Evolutionary conservation across 2,113 vertebrate species (phyloP), one percentile per base, ranked within the genome.

Genomic region (Burhinus bistriatus): DNA sequence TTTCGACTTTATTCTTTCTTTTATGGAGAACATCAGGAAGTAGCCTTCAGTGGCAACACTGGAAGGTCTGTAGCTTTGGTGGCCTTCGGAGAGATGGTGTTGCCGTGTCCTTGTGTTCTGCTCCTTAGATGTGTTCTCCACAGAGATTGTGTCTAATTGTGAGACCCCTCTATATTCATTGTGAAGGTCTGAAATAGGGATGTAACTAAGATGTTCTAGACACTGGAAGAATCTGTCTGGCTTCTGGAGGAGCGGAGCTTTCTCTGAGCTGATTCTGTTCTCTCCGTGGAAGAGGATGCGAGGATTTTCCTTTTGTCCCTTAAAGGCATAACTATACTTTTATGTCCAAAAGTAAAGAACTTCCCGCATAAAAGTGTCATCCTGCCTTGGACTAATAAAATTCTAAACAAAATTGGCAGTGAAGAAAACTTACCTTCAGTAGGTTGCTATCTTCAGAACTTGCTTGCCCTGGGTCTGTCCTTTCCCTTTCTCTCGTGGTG

Each of bases 61-160:
- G n/a, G 40, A 40, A 27, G 57, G 4, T 47, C 25, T 45, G 58
- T 32, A 15, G 58, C 44, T 70, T 44, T 15, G 44, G 17, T 76
- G 76, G 15, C 25, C 84, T 45, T 55, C 16, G 14, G 55, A 55
- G 47, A 51, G 49, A 3, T 47, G 40, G 8, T 57, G 2, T 32
- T 52, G 47, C 16, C 16, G 0, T 65, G 8, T 72, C 16, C 0
- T 64, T 72, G 0, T 7, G 6, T 51, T 87, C 80, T 22, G 25
- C 69, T 85, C 16, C 52, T 85, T 7, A 30, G 54, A 3, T 0
- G 0, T 27, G 15, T 77, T 75, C n/a, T 16, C 62, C 42, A 14
- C 22, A 12, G 54, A 54, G 55, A 1, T 4, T 27, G 52, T 38
- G 30, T 36, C 72, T 76, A 9, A 16, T 0, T 25, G 20, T 9